A percentile compares a stretch with the other conserved stretches of the same genome.
These are phyloP conservation scores for Microcebus tavaratra DNA, from an alignment of 2,113 vertebrate species.

Conservation along the genomic window DNA sequence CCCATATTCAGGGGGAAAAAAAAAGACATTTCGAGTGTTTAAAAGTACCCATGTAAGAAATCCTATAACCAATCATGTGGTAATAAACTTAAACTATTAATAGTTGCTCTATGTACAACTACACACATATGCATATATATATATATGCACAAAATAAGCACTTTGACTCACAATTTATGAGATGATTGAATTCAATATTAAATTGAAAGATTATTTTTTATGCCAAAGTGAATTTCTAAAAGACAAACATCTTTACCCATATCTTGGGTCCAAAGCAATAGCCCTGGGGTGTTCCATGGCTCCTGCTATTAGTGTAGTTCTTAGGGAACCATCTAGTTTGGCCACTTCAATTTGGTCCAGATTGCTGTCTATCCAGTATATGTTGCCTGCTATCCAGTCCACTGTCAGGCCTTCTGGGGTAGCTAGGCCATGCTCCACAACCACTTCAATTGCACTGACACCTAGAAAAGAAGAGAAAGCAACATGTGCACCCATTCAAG, in stretches of 20 bases:
- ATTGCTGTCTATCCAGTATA: conserved; percentile 99
- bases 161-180: neutral
- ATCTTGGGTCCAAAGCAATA: conserved; percentile 96
- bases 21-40: neutral
- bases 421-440: conserved; percentile 96
- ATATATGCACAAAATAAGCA: neutral
- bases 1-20: neutral
- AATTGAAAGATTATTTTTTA: neutral
- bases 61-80: neutral
- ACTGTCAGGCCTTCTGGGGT: conserved; percentile 98
- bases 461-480: conserved; percentile 82
- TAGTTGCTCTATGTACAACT: neutral
- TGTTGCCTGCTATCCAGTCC: conserved; percentile 97
- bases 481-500: neutral
- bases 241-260: conserved; percentile 88
- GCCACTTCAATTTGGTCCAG: conserved; percentile 99
- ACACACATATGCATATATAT: neutral
- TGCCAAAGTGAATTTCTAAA: neutral
- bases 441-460: conserved; percentile 94
- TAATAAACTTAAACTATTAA: neutral
- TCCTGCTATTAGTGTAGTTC: conserved; percentile 95
- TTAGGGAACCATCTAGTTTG: conserved; percentile 94
- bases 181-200: neutral
- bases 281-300: conserved; percentile 98
- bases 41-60: neutral